Conservation (phyloP, 2,797 vertebrate genomes). For the Hydrolagus colliei region DNA sequence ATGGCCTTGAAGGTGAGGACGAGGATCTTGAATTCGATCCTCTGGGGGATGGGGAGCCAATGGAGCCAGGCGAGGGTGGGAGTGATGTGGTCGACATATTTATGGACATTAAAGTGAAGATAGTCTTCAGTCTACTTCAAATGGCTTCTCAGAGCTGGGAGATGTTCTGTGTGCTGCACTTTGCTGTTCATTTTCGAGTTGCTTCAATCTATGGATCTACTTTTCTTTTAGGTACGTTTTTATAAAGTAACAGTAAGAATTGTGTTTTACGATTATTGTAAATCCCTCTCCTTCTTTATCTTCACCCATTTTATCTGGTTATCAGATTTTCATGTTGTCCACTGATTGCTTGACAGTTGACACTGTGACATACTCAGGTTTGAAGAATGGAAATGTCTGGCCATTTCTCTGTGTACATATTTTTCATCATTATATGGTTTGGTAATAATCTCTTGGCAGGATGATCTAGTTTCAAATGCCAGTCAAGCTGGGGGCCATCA, state of each 20-base stretch:
- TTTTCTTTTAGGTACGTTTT: conserved; percentile 5
- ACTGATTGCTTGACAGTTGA: too few species aligned
- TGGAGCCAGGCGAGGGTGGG: too few species aligned
- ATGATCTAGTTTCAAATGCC: too few species aligned
- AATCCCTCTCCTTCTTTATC: background rate
- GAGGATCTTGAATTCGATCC: too few species aligned
- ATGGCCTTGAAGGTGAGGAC: too few species aligned
- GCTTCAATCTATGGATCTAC: background rate
- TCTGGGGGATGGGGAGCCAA: too few species aligned
- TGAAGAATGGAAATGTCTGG: too few species aligned
- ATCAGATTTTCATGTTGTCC: background rate
- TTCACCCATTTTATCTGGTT: background rate
- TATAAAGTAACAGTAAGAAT: background rate
- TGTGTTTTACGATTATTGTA: background rate
- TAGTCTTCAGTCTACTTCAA: background rate
- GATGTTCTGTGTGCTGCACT: background rate
- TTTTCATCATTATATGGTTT: too few species aligned
- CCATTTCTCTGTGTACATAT: too few species aligned
- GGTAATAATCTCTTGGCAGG: too few species aligned
- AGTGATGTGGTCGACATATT: background rate
- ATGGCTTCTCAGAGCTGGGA: background rate
- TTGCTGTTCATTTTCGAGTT: background rate
- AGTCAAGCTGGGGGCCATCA: too few species aligned
- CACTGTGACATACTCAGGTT: too few species aligned
- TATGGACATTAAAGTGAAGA: background rate